phyloP scores from a whole-genome alignment of 2,113 vertebrate species.

The Aviceda subcristata region DNA sequence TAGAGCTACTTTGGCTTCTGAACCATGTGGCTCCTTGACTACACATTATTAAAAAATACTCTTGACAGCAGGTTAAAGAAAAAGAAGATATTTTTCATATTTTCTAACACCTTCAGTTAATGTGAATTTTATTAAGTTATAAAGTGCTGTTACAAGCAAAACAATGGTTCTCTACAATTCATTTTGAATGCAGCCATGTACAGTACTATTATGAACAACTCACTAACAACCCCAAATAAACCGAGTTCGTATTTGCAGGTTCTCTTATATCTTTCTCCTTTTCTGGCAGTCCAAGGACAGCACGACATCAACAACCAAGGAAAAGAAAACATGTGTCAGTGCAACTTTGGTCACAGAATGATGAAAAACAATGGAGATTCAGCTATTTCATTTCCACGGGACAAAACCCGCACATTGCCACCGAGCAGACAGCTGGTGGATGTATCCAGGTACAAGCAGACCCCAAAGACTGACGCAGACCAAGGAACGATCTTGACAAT shows the following conservation, averaged over 20 bases:
- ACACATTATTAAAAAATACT: neutral
- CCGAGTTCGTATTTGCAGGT: neutral
- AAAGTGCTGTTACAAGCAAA: neutral
- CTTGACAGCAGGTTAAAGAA: neutral
- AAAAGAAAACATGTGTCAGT: neutral
- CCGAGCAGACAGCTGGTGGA: neutral
- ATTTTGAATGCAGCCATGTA: neutral
- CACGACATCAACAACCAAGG: neutral
- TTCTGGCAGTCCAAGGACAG: neutral
- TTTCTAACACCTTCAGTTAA: neutral
- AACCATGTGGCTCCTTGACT: neutral
- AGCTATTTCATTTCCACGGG: rapidly evolving
- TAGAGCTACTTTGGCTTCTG: neutral
- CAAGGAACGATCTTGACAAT: neutral
- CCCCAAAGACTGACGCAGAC: neutral
- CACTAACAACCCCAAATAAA: neutral
- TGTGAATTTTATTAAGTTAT: neutral
- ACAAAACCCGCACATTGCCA: rapidly evolving
- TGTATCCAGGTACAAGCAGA: neutral
- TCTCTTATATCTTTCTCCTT: constrained; percentile 1
- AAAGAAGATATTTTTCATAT: neutral
- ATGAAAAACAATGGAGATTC: neutral
- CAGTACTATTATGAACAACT: neutral
- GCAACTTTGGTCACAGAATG: neutral
- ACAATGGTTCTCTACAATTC: neutral